Conservation (phyloP, 2,797 vertebrate species). For the Muraenolepis orangiensis region DNA sequence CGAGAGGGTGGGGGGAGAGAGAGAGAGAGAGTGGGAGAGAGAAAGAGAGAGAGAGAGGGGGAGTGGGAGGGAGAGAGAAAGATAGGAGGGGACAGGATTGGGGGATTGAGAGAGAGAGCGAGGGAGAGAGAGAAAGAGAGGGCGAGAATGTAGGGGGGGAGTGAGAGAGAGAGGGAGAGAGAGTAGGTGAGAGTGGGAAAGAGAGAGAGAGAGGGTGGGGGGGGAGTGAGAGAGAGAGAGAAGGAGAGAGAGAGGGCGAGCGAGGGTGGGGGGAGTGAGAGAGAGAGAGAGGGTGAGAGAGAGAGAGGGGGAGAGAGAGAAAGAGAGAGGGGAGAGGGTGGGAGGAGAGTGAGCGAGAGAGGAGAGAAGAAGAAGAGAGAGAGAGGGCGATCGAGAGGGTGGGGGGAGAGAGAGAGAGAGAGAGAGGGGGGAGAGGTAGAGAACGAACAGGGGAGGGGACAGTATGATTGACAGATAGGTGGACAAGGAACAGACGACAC, state of each 20-base stretch:
- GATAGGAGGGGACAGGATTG: too few relatives aligned
- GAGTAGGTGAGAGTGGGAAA: conserved; percentile 43
- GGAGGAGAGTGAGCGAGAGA: conserved; percentile 16
- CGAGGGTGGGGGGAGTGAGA: too few relatives aligned
- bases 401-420: conserved; percentile 42
- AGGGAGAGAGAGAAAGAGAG: conserved; percentile 12
- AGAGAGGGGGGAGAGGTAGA: conserved; percentile 25
- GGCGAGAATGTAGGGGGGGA: conserved; percentile 38
- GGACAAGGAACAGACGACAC: conserved; percentile 33
- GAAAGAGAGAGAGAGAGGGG: conserved; percentile 16
- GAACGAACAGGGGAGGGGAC: conserved; percentile 25
- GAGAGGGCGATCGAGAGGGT: too few relatives aligned
- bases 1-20: conserved; percentile 26
- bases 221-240: conserved; percentile 25
- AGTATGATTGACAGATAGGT: conserved; percentile 49
- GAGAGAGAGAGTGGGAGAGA: conserved; percentile 23
- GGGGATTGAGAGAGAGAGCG: conserved; percentile 30
- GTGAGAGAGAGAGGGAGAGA: conserved; percentile 33
- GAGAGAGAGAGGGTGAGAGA: conserved; percentile 17
- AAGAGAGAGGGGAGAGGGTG: too few relatives aligned
- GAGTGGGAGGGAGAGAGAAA: conserved; percentile 44
- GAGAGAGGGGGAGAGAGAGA: conserved; percentile 45
- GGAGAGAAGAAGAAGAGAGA: conserved; percentile 25
- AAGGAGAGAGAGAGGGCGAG: conserved; percentile 20
- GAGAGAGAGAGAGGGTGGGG: conserved; percentile 31